Base-by-base conservation (phyloP, 2,797 vertebrate species). In the Allobates femoralis region DNA sequence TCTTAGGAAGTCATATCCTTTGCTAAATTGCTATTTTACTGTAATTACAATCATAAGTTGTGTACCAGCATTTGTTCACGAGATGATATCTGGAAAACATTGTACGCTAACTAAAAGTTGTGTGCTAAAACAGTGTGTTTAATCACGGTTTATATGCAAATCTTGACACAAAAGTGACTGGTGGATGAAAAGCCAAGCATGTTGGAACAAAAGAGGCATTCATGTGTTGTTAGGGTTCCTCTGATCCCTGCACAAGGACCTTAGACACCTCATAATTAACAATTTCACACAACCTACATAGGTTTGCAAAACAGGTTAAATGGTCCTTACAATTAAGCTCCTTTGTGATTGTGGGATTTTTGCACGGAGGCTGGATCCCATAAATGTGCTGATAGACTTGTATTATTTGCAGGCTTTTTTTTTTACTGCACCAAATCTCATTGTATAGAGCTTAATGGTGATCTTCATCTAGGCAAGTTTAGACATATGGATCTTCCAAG, bases 251-350 rank as follows among this genome's bases (percentile, higher is more conserved):
- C 62, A 87, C 83, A 83, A 69, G 81, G 80, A 50, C 60, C 73
- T 86, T 66, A 81, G 85, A 73, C 60, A 66, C 26, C 85, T 76
- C 79, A 83, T 87, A 87, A 87, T 87, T 83, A 83, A 83, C 60
- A 83, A 83, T 83, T 71, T 87, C 85, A 87, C 85, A 87, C 73
- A 87, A 77, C 80, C 80, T 87, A 76, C 32, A 78, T 79, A 69
- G 85, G 80, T 78, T 77, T 87, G 80, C 60, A 87, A 78, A 87
- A 83, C 80, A 87, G 80, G 85, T 87, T 87, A 78, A 86, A 87
- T 83, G 51, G 73, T 32, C 73, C 79, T 87, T 83, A 83, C 80
- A 87, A 77, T 83, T 67, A 83, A 83, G 32, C 26, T 71, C 64
- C 34, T 60, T 87, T 87, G 85, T 87, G 51, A 56, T 83, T 50